A percentile compares a stretch with the other conserved stretches of the same genome.
Evolutionary conservation across 2,888 invertebrate species (phyloP).

Genomic region (Chironomus riparius): DNA sequence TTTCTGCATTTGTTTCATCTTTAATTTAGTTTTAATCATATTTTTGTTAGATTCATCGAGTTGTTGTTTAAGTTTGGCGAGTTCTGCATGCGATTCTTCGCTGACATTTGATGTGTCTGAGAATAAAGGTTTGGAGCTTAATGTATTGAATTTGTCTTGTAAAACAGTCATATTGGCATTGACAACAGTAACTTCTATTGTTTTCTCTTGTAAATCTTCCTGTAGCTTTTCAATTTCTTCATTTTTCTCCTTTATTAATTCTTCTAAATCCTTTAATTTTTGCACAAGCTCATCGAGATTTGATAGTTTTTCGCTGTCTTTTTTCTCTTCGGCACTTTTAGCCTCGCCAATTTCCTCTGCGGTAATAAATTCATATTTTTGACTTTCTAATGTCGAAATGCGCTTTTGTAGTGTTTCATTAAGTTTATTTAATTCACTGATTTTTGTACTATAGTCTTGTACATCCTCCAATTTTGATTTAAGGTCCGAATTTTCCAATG

Average conservation of each 20-base stretch:
- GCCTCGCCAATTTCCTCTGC: constrained; percentile 32
- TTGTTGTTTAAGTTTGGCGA: constrained; percentile 53
- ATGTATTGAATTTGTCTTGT: constrained; percentile 38
- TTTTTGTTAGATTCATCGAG: constrained; percentile 66
- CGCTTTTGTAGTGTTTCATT: constrained; percentile 32
- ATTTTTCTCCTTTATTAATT: constrained; percentile 44
- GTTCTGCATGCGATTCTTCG: constrained; percentile 36
- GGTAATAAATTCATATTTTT: constrained; percentile 31
- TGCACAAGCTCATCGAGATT: constrained; percentile 22
- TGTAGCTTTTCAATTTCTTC: constrained; percentile 45
- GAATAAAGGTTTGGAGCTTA: constrained; percentile 37
- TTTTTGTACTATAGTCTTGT: constrained; percentile 33
- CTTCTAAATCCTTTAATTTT: constrained; percentile 39
- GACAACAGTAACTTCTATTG: constrained; percentile 45
- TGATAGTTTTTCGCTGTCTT: constrained; percentile 46
- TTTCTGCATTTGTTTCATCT: constrained; percentile 67
- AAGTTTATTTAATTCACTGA: constrained; percentile 32
- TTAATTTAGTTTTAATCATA: constrained; percentile 65
- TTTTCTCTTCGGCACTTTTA: constrained; percentile 42
- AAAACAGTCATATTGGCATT: constrained; percentile 43
- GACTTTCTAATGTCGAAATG: constrained; percentile 40
- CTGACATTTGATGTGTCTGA: constrained; percentile 31
- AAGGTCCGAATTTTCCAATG: constrained; percentile 44
- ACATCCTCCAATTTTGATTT: constrained; percentile 41
- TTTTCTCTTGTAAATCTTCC: constrained; percentile 47